phyloP scores from a whole-genome alignment of 2,797 vertebrate genomes.

The Micromesistius poutassou region DNA sequence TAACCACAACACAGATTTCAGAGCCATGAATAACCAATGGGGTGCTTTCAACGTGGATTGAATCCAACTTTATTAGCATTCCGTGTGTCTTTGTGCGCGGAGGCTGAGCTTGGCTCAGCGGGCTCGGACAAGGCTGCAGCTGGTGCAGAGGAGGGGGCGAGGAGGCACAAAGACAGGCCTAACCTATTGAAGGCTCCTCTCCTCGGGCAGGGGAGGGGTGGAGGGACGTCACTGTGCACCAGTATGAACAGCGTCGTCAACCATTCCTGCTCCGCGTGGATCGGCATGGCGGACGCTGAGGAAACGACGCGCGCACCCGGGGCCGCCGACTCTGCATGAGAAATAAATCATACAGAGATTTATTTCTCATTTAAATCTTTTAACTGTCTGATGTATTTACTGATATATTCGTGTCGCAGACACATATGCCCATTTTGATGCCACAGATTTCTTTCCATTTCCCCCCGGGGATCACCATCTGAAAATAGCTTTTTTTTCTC shows the following conservation, averaged over 20 bases:
- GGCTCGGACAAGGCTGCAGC: conserved; percentile 66
- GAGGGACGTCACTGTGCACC: conserved; percentile 24
- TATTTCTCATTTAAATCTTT: too few species aligned
- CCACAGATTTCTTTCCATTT: too few species aligned
- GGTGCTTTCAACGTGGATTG: conserved; percentile 70
- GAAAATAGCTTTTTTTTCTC: too few species aligned
- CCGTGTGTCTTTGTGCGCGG: conserved; percentile 56
- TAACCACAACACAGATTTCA: conserved; percentile 67
- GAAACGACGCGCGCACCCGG: too few species aligned
- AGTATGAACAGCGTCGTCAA: background rate
- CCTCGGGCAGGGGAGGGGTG: background rate
- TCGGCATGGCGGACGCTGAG: too few species aligned
- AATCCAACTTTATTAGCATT: conserved; percentile 71
- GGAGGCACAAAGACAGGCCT: conserved; percentile 63
- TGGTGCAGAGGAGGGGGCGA: conserved; percentile 46
- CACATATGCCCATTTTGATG: too few species aligned
- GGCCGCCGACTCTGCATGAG: too few species aligned
- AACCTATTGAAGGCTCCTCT: conserved; percentile 43
- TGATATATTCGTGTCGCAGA: too few species aligned
- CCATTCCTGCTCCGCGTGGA: too few species aligned
- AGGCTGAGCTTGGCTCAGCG: conserved; percentile 62
- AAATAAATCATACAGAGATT: too few species aligned
- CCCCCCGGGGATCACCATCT: too few species aligned
- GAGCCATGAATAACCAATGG: conserved; percentile 70
- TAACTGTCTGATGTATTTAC: too few species aligned